A percentile compares a stretch with the other conserved stretches of the same genome.
These are phyloP conservation scores for Helleia helle DNA, from an alignment of 2,888 invertebrate genomes.

Conservation along the genomic window DNA sequence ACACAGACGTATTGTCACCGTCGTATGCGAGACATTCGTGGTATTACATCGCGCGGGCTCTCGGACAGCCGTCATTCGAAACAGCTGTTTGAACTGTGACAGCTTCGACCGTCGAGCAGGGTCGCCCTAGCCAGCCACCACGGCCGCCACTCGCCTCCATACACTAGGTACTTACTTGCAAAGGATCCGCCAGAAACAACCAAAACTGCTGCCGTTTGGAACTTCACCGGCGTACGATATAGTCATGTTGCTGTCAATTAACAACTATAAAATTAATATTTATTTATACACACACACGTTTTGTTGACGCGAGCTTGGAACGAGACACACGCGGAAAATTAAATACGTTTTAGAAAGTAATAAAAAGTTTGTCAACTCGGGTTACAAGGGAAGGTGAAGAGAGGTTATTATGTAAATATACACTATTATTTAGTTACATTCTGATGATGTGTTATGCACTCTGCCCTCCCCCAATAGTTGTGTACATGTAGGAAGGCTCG, in stretches of 20 bases:
- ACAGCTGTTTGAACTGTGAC: conserved; percentile 48
- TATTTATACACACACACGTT: conserved; percentile 66
- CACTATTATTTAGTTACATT: conserved; percentile 63
- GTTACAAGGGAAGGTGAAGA: conserved; percentile 51
- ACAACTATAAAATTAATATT: conserved; percentile 56
- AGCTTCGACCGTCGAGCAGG: conserved; percentile 22
- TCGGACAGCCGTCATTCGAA: conserved; percentile 29
- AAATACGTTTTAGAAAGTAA: conserved; percentile 68
- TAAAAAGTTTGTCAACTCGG: conserved; percentile 52
- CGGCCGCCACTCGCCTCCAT: background rate
- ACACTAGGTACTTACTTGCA: conserved; percentile 79
- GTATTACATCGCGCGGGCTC: conserved; percentile 36
- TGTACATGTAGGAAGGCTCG: conserved; percentile 40
- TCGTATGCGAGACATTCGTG: conserved; percentile 30
- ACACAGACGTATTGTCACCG: conserved; percentile 22
- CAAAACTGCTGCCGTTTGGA: conserved; percentile 93
- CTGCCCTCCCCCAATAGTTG: conserved; percentile 44
- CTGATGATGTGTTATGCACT: conserved; percentile 54
- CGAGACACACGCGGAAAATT: conserved; percentile 66
- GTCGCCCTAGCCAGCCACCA: conserved; percentile 20
- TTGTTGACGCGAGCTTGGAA: conserved; percentile 56
- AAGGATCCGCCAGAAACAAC: conserved; percentile 93
- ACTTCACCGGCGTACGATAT: conserved; percentile 93
- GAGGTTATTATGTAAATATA: conserved; percentile 43
- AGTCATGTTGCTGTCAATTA: conserved; percentile 78